Percentiles rank a stretch among this genome's conserved stretches.
phyloP scores from a whole-genome alignment of 2,797 vertebrate genomes.

The Forpus xanthops region DNA sequence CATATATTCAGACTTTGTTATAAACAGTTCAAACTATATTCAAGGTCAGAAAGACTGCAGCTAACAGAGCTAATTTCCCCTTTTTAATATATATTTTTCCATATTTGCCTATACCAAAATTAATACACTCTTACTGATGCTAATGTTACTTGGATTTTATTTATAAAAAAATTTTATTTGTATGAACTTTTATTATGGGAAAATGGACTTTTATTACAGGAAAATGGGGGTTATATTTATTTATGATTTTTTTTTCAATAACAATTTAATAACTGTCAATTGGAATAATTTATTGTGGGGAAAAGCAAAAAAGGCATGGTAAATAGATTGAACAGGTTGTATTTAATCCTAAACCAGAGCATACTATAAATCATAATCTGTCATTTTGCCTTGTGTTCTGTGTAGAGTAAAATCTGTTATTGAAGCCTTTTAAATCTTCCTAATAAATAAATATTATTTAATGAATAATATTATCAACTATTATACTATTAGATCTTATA shows the following conservation, averaged over 20 bases:
- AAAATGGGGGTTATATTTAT: too few relatives aligned
- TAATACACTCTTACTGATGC: neutral
- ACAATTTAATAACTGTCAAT: neutral
- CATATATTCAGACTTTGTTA: neutral
- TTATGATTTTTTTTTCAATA: neutral
- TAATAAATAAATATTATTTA: neutral
- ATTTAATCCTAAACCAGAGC: neutral
- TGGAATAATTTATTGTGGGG: neutral
- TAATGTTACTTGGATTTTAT: neutral
- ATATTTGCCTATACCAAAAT: neutral
- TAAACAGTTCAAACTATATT: neutral
- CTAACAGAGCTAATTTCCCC: neutral
- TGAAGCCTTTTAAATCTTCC: neutral
- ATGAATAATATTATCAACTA: neutral
- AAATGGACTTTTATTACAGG: neutral
- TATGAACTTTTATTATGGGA: neutral
- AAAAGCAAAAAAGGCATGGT: neutral
- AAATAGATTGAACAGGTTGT: neutral
- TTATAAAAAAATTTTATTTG: too few relatives aligned
- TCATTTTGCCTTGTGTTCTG: neutral
- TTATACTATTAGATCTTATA: neutral
- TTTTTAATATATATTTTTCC: neutral
- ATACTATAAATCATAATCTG: neutral
- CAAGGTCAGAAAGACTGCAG: neutral
- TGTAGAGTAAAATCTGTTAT: neutral